Base-by-base conservation (phyloP, 2,797 vertebrate species). In the Hozukius guyotensis region DNA sequence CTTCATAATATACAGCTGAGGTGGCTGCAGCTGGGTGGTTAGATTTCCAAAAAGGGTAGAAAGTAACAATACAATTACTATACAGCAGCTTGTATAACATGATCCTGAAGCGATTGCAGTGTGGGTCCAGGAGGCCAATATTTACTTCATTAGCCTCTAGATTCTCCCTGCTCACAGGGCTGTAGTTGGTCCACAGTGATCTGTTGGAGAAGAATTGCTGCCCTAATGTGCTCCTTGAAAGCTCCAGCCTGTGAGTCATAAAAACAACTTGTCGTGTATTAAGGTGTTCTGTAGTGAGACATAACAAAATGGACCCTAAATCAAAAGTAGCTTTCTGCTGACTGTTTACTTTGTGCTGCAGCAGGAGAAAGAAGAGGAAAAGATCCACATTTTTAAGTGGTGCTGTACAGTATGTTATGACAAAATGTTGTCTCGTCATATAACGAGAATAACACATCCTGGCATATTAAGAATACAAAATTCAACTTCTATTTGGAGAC, bases 271-370 rank as follows among this genome's bases (percentile, higher is more conserved):
- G 74, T 84, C n/a, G 38, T 73, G 79, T 73, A 59, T 84, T 81
- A 87, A 85, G 76, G 86, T 84, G 71, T 80, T 88, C 42, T 84
- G 65, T 79, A 32, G 63, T 31, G 73, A 79, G 80, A 84, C 52
- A 34, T 74, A 83, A 87, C 79, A 88, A 77, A 85, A 78, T 81
- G 76, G 73, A 63, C 82, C 66, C 52, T 87, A 79, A 89, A 86
- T 88, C 86, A 86, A 82, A 79, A 78, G 74, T 46, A 74, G 74
- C 77, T 76, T 82, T 88, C 60, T 79, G 79, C 75, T 77, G 79
- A 79, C 67, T 61, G 1, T 42, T 61, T 49, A 12, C 68, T 80
- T 78, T 65, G 55, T 77, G 70, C 60, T 78, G 66, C 38, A 46
- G 79, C 57, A 52, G 55, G 18, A 55, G 4, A 38, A 63, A 55